Percentiles rank a stretch among this genome's conserved stretches.
These are phyloP conservation scores for Microtus oregoni DNA, from an alignment of 2,113 vertebrate species.

Conservation along the genomic window DNA sequence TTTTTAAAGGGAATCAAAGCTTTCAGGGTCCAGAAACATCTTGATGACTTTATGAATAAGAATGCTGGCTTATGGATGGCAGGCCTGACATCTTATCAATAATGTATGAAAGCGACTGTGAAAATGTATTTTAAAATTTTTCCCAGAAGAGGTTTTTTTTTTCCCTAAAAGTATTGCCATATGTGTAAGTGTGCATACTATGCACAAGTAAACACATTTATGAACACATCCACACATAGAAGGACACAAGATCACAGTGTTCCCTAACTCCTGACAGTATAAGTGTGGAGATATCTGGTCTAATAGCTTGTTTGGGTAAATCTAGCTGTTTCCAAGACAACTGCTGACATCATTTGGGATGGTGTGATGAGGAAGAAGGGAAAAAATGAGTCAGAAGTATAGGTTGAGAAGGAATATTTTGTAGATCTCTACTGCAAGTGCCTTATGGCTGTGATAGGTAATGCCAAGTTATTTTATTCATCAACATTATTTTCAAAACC, in stretches of 20 bases:
- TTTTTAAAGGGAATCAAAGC: constrained; percentile 57
- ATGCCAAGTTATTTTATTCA: background rate
- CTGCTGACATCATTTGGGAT: background rate
- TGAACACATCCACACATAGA: background rate
- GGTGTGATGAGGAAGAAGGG: background rate
- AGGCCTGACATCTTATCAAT: background rate
- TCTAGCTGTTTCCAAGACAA: background rate
- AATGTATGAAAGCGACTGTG: background rate
- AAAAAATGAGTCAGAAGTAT: background rate
- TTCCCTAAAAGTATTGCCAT: background rate
- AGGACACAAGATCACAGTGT: background rate
- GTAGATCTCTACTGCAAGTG: background rate
- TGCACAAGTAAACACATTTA: background rate
- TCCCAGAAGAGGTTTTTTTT: background rate
- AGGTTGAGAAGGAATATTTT: background rate
- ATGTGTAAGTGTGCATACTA: background rate
- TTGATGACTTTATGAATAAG: constrained; percentile 1
- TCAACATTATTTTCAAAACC: constrained; percentile 44
- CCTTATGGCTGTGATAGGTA: background rate
- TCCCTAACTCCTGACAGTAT: background rate
- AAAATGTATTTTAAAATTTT: background rate
- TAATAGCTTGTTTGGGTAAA: background rate
- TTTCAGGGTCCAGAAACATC: constrained; percentile 34
- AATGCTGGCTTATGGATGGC: constrained; percentile 7
- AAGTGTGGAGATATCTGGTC: background rate